Evolutionary conservation across 2,113 vertebrate species (phyloP), one percentile per base, ranked within the genome.

Genomic region (Tragelaphus scriptus): DNA sequence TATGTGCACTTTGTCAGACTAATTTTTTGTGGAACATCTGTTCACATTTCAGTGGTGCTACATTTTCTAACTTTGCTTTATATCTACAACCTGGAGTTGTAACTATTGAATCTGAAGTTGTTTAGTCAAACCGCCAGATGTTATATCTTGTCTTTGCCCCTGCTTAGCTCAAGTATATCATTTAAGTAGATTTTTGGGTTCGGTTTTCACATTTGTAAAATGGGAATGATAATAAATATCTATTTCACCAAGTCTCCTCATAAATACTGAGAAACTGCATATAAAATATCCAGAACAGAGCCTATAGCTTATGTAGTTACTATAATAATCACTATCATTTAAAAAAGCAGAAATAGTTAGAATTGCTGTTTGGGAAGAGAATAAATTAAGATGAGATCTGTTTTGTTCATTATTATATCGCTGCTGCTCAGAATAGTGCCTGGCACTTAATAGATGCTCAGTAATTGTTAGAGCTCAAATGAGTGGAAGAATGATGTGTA

Each of bases 41-140:
- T 95, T 95, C 92, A 85, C 49, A 94, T 94, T 95, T 96, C 94
- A 92, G 3, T 80, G 51, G 19, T 65, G 51, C 63, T 93, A 9
- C 44, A 47, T 49, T 12, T 80, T 95, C 55, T 80, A 59, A 84
- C 32, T 96, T 93, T 88, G 68, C 44, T 97, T 95, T 79, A 32
- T 95, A 94, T 93, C 44, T 68, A 30, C 94, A 96, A 85, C 10
- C n/a, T 53, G 19, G 36, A 12, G 32, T 77, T 77, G 40, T 77
- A 77, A 26, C 71, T 65, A 2, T 53, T 92, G 59, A 97, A 86
- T 92, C n/a, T 95, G 77, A 93, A 86, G 44, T 14, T 53, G 51
- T 91, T 96, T 88, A 92, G 36, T 61, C 77, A 95, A 47, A 84
- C 15, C 47, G 2, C 40, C 19, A 88, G 55, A 28, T 88, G 7